Base-by-base conservation (phyloP, 1,140 invertebrate species). In the Pseudoatta argentina region DNA sequence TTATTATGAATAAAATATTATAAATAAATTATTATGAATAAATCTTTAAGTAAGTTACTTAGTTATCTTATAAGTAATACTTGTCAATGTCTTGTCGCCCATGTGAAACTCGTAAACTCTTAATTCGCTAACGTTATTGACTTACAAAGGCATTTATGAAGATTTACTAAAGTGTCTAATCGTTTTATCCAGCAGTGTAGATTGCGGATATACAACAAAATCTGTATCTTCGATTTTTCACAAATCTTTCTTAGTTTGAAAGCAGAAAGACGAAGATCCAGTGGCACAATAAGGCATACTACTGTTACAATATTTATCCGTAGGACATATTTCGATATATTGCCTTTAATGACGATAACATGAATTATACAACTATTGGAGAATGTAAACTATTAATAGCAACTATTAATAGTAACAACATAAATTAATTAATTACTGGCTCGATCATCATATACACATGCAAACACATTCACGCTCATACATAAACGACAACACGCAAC, bases 371-470 rank as follows among this genome's bases (percentile, higher is more conserved):
- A 79, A 82, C 27, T 85, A 71, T 61, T 24, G 53, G 76, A 76
- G 79, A 83, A 7, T 48, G 67, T 83, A 83, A 83, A 83, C 79
- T 86, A 79, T 76, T 44, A 53, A 89, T 39, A 44, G 85, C 39
- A 83, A 83, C 79, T 86, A 79, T 76, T 44, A 53, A 89, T 39
- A 44, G 85, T 51, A 51, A 34, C 59, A 61, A 77, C 85, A 73
- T 73, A 79, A 79, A 89, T 85, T 67, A 86, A 87, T 82, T 78
- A 89, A 87, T 89, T 69, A 87, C 57, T 86, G 77, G 77, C 67
- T 89, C 85, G 88, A 86, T 89, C 78, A 71, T 88, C 81, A 72
- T 76, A 87, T 76, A 72, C 76, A 67, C 61, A 27, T 59, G 6
- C 63, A 81, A 24, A 61, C 59, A 64, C 39, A 72, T 30, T 12